A percentile compares a stretch with the other conserved stretches of the same genome.
phyloP scores from a whole-genome alignment of 2,113 vertebrate species.

The Hippolais icterina region DNA sequence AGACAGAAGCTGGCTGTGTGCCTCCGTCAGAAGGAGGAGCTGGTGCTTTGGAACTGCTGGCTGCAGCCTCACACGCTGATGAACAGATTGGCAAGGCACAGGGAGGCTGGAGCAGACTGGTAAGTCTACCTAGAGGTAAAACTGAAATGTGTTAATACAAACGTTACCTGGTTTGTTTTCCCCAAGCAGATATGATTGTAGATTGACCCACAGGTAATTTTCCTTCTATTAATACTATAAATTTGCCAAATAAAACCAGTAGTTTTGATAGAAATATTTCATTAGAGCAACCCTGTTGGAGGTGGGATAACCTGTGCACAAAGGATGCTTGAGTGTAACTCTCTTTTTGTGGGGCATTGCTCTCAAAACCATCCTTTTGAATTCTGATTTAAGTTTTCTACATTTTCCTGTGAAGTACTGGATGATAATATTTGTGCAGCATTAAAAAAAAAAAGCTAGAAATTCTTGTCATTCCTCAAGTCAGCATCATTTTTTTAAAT shows the following conservation, averaged over 20 bases:
- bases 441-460: background rate
- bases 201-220: background rate
- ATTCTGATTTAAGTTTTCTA: background rate
- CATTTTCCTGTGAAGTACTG: background rate
- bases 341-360: background rate
- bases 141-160: background rate
- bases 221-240: background rate
- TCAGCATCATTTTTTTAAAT: background rate
- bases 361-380: background rate
- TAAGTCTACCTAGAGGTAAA: background rate
- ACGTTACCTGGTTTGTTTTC: background rate
- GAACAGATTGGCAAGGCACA: background rate
- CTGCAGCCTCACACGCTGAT: rapidly evolving
- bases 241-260: background rate
- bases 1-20: background rate
- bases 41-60: background rate
- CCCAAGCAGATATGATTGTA: background rate
- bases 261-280: background rate
- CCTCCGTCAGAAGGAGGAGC: rapidly evolving
- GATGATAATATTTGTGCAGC: background rate
- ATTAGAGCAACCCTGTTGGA: background rate
- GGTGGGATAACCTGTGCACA: background rate
- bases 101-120: background rate
- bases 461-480: background rate
- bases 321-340: background rate